Evolutionary conservation across 2,113 vertebrate genomes (phyloP).

Genomic region (Plotosus lineatus): DNA sequence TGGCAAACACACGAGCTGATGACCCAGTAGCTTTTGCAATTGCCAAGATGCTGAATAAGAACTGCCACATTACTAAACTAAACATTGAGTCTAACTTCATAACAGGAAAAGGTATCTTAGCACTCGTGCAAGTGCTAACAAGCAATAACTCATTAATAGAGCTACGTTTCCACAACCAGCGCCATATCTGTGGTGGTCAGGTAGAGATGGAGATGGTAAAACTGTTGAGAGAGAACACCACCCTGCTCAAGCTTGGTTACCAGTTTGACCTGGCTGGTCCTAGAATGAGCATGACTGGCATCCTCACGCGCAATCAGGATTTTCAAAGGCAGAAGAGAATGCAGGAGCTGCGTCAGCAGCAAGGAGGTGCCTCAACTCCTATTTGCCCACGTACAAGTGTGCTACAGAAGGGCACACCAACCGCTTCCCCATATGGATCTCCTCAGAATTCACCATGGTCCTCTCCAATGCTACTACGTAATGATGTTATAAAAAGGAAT

Average conservation of each 20-base stretch:
- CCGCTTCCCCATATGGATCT: conserved; percentile 82
- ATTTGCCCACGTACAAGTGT: conserved; percentile 76
- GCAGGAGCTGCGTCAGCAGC: conserved; percentile 82
- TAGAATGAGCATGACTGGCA: conserved; percentile 95
- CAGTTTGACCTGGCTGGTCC: conserved; percentile 95
- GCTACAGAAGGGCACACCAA: conserved; percentile 80
- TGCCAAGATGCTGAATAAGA: conserved; percentile 85
- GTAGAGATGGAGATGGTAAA: conserved; percentile 98
- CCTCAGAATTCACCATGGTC: conserved; percentile 83
- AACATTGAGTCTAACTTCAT: conserved; percentile 97
- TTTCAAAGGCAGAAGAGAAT: conserved; percentile 88
- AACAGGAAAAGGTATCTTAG: conserved; percentile 89
- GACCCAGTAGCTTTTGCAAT: conserved; percentile 85
- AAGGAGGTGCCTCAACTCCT: conserved; percentile 67
- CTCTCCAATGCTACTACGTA: conserved; percentile 77
- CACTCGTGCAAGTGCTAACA: conserved; percentile 85
- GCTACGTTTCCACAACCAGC: conserved; percentile 95
- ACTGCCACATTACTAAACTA: conserved; percentile 81
- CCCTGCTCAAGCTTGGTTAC: conserved; percentile 90
- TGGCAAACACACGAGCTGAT: conserved; percentile 91
- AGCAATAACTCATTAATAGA: conserved; percentile 85
- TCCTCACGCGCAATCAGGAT: conserved; percentile 95
- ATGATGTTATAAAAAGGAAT: conserved; percentile 62
- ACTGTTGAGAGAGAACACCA: conserved; percentile 86
- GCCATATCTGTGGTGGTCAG: conserved; percentile 95